Evolutionary conservation across 2,888 invertebrate species (phyloP).

Genomic region (Tigriopus californicus): DNA sequence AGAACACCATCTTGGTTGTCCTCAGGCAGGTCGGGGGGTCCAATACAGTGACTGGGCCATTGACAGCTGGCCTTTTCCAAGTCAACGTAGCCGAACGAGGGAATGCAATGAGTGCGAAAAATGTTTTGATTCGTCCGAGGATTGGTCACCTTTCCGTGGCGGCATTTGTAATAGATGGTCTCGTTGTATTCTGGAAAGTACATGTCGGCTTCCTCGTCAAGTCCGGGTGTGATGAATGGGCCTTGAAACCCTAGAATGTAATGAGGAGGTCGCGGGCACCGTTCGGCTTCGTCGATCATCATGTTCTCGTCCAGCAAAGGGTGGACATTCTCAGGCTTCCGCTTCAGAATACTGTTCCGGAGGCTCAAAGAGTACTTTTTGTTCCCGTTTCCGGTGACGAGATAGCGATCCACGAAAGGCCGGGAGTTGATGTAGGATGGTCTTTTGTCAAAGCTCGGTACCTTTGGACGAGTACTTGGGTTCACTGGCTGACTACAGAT

Average conservation of each 20-base stretch:
- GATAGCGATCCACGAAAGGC: too few relatives aligned
- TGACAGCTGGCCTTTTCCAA: neutral
- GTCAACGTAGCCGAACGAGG: neutral
- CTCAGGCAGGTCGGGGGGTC: neutral
- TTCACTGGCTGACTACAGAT: neutral
- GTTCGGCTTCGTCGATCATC: neutral
- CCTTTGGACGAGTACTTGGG: neutral
- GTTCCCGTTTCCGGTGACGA: neutral
- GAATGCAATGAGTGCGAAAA: neutral
- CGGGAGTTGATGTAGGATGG: too few relatives aligned
- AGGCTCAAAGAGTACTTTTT: neutral
- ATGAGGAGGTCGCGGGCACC: neutral
- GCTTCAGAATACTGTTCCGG: too few relatives aligned
- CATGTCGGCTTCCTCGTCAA: neutral
- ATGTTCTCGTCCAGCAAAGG: neutral
- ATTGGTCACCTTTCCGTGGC: conserved; percentile 5
- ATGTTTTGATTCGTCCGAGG: neutral
- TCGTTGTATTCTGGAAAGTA: neutral
- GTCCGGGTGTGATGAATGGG: neutral
- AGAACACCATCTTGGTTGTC: neutral
- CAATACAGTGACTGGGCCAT: neutral
- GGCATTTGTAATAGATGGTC: neutral
- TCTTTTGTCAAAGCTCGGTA: too few relatives aligned
- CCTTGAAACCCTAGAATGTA: conserved; percentile 8
- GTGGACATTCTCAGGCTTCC: too few relatives aligned